Evolutionary conservation across 2,113 vertebrate species (phyloP), one percentile per base, ranked within the genome.

Genomic region (Silurus glanis): DNA sequence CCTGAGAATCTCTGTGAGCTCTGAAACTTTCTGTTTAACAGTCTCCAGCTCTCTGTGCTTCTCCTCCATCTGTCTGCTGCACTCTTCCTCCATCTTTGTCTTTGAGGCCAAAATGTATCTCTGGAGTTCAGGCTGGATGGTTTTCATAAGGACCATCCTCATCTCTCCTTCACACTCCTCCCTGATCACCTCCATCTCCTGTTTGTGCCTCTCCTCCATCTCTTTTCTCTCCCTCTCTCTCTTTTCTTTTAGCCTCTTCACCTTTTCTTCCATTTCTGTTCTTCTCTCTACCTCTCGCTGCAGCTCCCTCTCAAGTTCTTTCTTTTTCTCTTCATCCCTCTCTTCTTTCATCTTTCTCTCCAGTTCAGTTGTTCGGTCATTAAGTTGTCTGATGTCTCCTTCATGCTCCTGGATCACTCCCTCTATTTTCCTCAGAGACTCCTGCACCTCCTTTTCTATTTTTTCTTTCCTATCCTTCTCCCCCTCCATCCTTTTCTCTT

Each of bases 241-340:
- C 2, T 37, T 37, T 37, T 2, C 37, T 37, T 37, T 37, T 37
- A 37, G 37, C 3, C 3, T 66, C 45, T 82, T 28, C n/a, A 28
- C 59, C 80, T 51, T 53, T 9, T 67, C 62, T 64, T 55, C 62
- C 80, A 67, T 82, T 16, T 82, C 61, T 53, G 6, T 67, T n/a
- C 80, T 53, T 82, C 47, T 13, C 12, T n/a, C 80, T 82, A 47
- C 25, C 62, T 49, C 49, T 82, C 9, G 37, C 2, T 37, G 37
- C 37, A 37, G 37, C 37, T 37, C 21, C 66, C 23, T 67, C 56
- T 82, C 5, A 53, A 67, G 47, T 21, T 67, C 47, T 67, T 16
- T 82, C 80, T 55, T 82, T 82, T 67, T 67, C 47, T 55, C 80
- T 67, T 82, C 62, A 82, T 82, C 80, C n/a, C 17, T 82, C 61